A percentile compares a stretch with the other conserved stretches of the same genome.
Evolutionary conservation across 2,113 vertebrate genomes (phyloP).

Genomic region (Cyphomyrus discorhynchus): DNA sequence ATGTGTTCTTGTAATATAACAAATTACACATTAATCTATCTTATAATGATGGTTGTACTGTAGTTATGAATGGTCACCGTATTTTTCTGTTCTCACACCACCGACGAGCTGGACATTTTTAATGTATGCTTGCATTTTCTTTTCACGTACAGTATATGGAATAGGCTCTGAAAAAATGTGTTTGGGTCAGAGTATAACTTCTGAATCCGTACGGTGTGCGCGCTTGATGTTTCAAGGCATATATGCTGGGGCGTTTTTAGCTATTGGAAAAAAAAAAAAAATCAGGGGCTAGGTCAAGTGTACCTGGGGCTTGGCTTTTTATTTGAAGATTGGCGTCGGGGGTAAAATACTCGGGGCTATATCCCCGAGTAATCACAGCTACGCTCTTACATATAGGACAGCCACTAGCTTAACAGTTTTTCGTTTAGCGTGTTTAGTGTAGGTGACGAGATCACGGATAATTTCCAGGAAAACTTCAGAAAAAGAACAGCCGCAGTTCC

Average conservation of each 20-base stretch:
- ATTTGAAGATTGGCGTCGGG: too few relatives aligned
- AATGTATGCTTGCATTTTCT: neutral
- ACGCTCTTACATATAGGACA: neutral
- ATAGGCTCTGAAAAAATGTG: conserved; percentile 44
- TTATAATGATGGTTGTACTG: neutral
- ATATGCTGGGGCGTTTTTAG: too few relatives aligned
- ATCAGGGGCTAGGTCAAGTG: too few relatives aligned
- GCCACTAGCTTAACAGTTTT: conserved; percentile 1
- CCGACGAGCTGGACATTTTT: neutral
- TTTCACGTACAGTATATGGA: conserved; percentile 18
- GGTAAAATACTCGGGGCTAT: too few relatives aligned
- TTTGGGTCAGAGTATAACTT: neutral
- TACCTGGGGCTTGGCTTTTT: too few relatives aligned
- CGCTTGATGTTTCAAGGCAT: conserved; percentile 1
- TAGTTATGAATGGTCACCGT: neutral
- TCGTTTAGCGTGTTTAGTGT: conserved; percentile 6
- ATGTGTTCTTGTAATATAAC: neutral
- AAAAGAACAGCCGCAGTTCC: neutral
- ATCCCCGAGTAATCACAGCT: too few relatives aligned
- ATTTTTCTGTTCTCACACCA: neutral
- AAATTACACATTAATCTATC: neutral
- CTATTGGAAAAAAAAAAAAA: too few relatives aligned
- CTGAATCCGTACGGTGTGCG: conserved; percentile 12
- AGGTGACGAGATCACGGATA: neutral
- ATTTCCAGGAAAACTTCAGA: neutral